Evolutionary conservation across 2,113 vertebrate species (phyloP).

Genomic region (Nibea coibor): DNA sequence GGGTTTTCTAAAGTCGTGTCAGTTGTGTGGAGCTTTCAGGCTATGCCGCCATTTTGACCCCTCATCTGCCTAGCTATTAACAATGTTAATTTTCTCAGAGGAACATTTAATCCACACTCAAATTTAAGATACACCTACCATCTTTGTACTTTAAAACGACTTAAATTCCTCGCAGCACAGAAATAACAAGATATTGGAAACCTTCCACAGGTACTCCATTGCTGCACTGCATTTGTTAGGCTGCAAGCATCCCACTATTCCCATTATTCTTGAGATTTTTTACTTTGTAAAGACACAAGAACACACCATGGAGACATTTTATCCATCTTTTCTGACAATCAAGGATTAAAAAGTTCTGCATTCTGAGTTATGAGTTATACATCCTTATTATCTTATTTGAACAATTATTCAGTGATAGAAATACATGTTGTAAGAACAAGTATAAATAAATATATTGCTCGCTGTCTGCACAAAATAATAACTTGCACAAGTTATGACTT

Average conservation of each 20-base stretch:
- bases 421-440: no score
- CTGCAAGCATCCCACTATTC: not conserved
- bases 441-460: no score
- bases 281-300: not conserved
- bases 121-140: not conserved
- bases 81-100: not conserved
- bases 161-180: not conserved
- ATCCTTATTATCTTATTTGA: not conserved
- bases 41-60: no score
- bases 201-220: not conserved
- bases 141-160: not conserved
- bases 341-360: constrained; percentile 8
- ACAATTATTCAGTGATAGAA: no score
- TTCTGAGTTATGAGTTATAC: constrained; percentile 25
- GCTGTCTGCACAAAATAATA: no score
- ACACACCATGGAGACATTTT: not conserved
- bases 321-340: not conserved
- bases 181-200: not conserved
- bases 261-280: not conserved
- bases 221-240: not conserved
- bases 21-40: no score
- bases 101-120: not conserved
- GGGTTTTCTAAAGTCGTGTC: no score
- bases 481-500: no score
- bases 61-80: no score